Conservation (phyloP, 2,888 invertebrate species). For the Danaus chrysippus region DNA sequence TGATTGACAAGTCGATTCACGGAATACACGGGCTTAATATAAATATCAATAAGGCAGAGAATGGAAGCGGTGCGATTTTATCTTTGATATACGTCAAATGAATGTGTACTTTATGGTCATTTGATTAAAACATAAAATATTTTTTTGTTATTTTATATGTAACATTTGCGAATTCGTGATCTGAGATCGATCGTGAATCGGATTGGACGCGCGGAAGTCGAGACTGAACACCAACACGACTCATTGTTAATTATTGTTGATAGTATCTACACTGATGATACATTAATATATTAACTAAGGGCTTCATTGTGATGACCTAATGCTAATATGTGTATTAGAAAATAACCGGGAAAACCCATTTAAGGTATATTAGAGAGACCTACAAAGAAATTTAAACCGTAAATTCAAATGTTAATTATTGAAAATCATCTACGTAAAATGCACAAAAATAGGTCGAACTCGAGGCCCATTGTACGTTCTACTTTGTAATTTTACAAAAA, state of each 20-base stretch:
- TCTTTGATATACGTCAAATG: conserved; percentile 17
- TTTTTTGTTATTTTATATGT: conserved; percentile 10
- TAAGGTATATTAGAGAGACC: too few relatives aligned
- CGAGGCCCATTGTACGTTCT: conserved; percentile 12
- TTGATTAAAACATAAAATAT: conserved; percentile 21
- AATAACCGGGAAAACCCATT: too few relatives aligned
- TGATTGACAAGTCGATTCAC: conserved; percentile 31
- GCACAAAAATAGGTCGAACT: not conserved
- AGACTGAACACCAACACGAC: conserved; percentile 33
- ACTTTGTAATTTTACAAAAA: conserved; percentile 22
- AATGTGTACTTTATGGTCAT: conserved; percentile 20
- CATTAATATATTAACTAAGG: conserved; percentile 24
- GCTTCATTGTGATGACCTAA: conserved; percentile 27
- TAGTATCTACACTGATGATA: conserved; percentile 25
- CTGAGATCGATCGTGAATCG: conserved; percentile 38
- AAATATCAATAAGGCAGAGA: conserved; percentile 33
- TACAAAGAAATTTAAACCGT: too few relatives aligned
- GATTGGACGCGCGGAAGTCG: conserved; percentile 38
- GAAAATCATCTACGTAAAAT: too few relatives aligned
- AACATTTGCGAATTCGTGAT: conserved; percentile 37
- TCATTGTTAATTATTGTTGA: conserved; percentile 35
- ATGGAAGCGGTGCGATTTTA: conserved; percentile 26
- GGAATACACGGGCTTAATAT: conserved; percentile 31
- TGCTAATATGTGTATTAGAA: not conserved
- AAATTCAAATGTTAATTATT: too few relatives aligned